Evolutionary conservation across 1,140 invertebrate species (phyloP).

Genomic region (Catajapyx aquilonaris): DNA sequence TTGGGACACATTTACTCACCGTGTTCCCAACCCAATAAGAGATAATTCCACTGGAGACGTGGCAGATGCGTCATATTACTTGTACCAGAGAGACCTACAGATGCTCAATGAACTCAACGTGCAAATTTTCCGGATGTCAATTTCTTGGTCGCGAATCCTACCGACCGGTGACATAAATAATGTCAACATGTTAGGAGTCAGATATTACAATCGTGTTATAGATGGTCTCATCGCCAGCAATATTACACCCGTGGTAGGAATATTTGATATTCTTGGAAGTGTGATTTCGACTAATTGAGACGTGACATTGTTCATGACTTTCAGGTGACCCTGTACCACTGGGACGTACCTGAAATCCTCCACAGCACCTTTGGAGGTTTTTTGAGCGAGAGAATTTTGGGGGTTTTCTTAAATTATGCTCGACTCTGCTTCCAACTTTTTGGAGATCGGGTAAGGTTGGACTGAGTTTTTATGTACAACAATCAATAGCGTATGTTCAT

Average conservation of each 20-base stretch:
- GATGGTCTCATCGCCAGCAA: conserved; percentile 30
- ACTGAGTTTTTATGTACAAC: too few relatives aligned
- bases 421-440: too few relatives aligned
- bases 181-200: conserved; percentile 35
- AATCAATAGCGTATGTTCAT: too few relatives aligned
- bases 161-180: conserved; percentile 33
- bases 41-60: conserved; percentile 34
- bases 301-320: too few relatives aligned
- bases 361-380: too few relatives aligned
- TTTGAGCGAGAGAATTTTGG: too few relatives aligned
- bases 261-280: too few relatives aligned
- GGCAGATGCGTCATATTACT: conserved; percentile 43
- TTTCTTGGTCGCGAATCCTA: conserved; percentile 42
- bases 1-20: conserved; percentile 33
- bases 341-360: too few relatives aligned
- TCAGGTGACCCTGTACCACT: too few relatives aligned
- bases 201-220: conserved; percentile 41
- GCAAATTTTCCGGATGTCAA: conserved; percentile 38
- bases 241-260: conserved; percentile 36
- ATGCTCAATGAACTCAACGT: conserved; percentile 31
- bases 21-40: conserved; percentile 23
- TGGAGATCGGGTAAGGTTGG: too few relatives aligned
- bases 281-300: too few relatives aligned
- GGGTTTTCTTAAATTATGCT: too few relatives aligned
- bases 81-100: conserved; percentile 38